Percentiles rank a stretch among this genome's conserved stretches.
phyloP scores from a whole-genome alignment of 1,140 invertebrate species.

The Diachasma alloeum region DNA sequence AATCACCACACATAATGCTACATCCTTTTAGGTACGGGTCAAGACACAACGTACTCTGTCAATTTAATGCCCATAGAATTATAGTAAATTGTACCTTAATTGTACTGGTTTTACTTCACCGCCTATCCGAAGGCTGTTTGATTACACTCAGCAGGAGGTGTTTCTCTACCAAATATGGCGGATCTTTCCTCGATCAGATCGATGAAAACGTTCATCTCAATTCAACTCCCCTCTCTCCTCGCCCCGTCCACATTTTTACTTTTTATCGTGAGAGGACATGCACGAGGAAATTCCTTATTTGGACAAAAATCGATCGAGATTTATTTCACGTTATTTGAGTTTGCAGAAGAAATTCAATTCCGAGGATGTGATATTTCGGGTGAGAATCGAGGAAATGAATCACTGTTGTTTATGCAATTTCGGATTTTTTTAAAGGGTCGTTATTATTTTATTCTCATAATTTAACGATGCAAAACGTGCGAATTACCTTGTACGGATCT shows the following conservation, averaged over 20 bases:
- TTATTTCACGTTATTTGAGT: too few species aligned
- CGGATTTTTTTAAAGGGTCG: too few species aligned
- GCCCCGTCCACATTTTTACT: not conserved
- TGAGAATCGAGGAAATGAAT: too few species aligned
- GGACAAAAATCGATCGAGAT: too few species aligned
- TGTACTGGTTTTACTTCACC: not conserved
- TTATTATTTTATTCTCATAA: not conserved
- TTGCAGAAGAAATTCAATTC: too few species aligned
- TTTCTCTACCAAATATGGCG: not conserved
- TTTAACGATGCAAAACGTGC: not conserved
- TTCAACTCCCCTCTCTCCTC: not conserved
- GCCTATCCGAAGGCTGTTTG: not conserved
- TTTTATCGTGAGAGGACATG: too few species aligned
- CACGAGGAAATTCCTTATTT: too few species aligned
- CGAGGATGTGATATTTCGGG: too few species aligned
- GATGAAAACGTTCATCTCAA: not conserved
- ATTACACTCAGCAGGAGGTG: not conserved
- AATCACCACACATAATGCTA: not conserved
- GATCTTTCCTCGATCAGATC: not conserved
- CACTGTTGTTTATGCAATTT: not conserved
- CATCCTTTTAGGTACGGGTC: not conserved
- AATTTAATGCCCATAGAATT: not conserved
- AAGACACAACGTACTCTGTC: not conserved
- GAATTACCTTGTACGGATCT: slow-evolving; percentile 19
- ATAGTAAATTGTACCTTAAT: not conserved